phyloP scores from a whole-genome alignment of 2,888 invertebrate species.

The Zeuzera pyrina region DNA sequence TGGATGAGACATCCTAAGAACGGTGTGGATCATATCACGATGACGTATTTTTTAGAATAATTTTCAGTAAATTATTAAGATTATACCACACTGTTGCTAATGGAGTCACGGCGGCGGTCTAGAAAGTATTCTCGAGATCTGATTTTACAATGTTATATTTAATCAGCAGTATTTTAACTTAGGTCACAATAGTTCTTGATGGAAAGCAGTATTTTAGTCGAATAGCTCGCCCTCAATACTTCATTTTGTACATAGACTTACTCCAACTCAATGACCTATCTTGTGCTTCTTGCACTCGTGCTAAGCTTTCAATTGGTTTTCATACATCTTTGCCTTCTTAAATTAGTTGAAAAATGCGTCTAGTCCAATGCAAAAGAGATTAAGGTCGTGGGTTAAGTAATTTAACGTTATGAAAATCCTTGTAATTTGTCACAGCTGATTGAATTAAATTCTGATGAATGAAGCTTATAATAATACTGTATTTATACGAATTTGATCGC shows the following conservation, averaged over 20 bases:
- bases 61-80: slow-evolving; percentile 28
- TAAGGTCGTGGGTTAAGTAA: slow-evolving; percentile 61
- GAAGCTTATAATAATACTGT: slow-evolving; percentile 42
- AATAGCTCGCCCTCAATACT: slow-evolving; percentile 41
- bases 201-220: slow-evolving; percentile 65
- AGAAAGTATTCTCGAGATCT: slow-evolving; percentile 55
- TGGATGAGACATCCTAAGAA: slow-evolving; percentile 26
- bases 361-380: slow-evolving; percentile 71
- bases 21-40: slow-evolving; percentile 40
- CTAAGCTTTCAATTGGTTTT: slow-evolving; percentile 54
- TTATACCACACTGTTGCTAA: slow-evolving; percentile 35
- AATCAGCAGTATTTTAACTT: slow-evolving; percentile 51
- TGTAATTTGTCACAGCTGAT: slow-evolving; percentile 32
- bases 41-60: slow-evolving; percentile 50
- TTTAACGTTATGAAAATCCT: slow-evolving; percentile 35
- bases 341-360: slow-evolving; percentile 63
- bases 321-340: slow-evolving; percentile 69
- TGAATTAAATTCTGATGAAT: slow-evolving; percentile 41
- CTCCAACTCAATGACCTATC: slow-evolving; percentile 32
- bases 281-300: slow-evolving; percentile 34
- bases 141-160: slow-evolving; percentile 46
- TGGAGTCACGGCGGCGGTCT: slow-evolving; percentile 26
- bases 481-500: slow-evolving; percentile 31
- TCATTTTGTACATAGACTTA: slow-evolving; percentile 50
- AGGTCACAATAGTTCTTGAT: slow-evolving; percentile 48